phyloP scores from a whole-genome alignment of 2,797 vertebrate species.

The Gymnothorax javanicus region DNA sequence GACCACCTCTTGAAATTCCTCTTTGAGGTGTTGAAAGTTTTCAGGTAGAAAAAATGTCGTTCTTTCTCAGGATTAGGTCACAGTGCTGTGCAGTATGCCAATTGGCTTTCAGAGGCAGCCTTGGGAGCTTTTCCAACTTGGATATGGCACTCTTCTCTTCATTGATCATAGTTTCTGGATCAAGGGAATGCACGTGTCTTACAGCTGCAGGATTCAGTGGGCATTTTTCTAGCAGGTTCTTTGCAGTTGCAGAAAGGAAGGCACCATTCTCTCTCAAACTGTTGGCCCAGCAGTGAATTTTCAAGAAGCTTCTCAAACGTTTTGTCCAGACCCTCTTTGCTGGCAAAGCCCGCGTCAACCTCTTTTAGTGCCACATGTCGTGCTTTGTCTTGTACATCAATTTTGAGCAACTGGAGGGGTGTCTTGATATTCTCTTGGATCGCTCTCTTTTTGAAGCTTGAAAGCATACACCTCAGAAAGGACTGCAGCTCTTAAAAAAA shows the following conservation, averaged over 20 bases:
- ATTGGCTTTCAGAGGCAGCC: not conserved
- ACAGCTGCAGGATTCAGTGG: not conserved
- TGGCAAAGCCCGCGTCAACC: not conserved
- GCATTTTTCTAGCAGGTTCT: not conserved
- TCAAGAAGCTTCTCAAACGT: not conserved
- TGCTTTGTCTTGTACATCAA: not conserved
- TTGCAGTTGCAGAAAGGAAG: constrained; percentile 3
- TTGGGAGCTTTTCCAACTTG: not conserved
- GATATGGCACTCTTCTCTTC: not conserved
- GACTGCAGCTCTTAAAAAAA: too few relatives aligned
- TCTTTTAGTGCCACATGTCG: not conserved
- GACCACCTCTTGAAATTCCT: not conserved
- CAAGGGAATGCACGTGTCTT: not conserved
- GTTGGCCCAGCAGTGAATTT: not conserved
- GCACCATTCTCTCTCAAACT: not conserved
- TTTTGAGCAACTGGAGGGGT: constrained; percentile 9
- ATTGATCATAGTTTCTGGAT: not conserved
- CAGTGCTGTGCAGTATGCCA: not conserved
- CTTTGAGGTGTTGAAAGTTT: not conserved
- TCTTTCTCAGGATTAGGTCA: not conserved
- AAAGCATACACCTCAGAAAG: too few relatives aligned
- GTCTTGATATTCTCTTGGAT: not conserved
- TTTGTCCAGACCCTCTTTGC: too few relatives aligned
- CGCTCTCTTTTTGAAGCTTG: too few relatives aligned
- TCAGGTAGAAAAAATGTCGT: too few relatives aligned